phyloP scores from a whole-genome alignment of 2,888 invertebrate species.

The Colletes collaris region DNA sequence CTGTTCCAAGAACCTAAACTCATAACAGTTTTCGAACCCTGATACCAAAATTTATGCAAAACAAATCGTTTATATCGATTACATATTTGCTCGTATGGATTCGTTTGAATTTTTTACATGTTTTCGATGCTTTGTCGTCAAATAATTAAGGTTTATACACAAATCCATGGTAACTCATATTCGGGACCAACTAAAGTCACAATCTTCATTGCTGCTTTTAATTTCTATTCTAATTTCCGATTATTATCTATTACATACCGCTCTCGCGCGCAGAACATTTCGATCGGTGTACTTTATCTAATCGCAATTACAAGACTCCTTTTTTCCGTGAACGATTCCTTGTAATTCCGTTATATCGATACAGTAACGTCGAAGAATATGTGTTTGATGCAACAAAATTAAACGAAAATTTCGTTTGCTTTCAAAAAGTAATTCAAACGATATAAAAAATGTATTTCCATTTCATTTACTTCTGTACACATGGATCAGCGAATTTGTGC shows the following conservation, averaged over 20 bases:
- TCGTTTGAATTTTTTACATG: background rate
- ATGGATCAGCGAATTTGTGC: too few species aligned
- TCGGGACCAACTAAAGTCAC: conserved; percentile 82
- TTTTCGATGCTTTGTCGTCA: background rate
- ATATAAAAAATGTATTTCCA: background rate
- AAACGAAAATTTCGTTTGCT: background rate
- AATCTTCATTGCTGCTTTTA: conserved; percentile 75
- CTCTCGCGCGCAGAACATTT: background rate
- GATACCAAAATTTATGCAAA: background rate
- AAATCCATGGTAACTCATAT: conserved; percentile 74
- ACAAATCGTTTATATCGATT: background rate
- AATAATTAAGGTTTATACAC: conserved; percentile 60
- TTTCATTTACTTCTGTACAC: conserved; percentile 1
- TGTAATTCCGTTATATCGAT: background rate
- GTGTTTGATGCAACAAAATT: too few species aligned
- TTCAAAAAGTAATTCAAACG: background rate
- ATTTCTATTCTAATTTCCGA: conserved; percentile 53
- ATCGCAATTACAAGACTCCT: background rate
- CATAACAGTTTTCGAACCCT: too few species aligned
- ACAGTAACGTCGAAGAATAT: background rate
- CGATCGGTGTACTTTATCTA: background rate
- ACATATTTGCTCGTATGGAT: background rate
- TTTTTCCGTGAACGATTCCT: background rate
- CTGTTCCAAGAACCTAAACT: too few species aligned
- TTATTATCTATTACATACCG: conserved; percentile 12